These are phyloP conservation scores for Gnatocerus cornutus DNA, from an alignment of 2,888 invertebrate species.

Conservation along the genomic window DNA sequence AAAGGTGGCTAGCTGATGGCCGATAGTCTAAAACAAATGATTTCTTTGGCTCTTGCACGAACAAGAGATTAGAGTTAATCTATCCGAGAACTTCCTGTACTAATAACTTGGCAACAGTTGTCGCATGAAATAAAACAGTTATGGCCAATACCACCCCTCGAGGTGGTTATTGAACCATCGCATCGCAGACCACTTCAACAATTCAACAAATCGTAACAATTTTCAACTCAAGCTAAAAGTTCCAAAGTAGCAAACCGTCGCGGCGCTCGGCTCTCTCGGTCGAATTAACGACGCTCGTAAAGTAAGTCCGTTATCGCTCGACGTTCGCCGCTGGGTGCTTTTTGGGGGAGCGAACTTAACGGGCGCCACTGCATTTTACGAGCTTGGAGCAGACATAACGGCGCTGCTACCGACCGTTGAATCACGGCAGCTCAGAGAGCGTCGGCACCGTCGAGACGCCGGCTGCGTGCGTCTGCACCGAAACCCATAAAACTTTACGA, in stretches of 20 bases:
- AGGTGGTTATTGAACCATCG: neutral
- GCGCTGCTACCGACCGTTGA: conserved; percentile 64
- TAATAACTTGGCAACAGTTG: conserved; percentile 1
- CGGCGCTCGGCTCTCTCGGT: conserved; percentile 15
- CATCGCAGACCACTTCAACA: neutral
- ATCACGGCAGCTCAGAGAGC: conserved; percentile 63
- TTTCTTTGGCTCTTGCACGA: neutral
- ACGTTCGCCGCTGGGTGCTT: conserved; percentile 23
- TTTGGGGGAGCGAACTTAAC: conserved; percentile 24
- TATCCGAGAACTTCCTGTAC: conserved; percentile 2
- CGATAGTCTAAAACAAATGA: neutral
- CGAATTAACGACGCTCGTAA: conserved; percentile 44
- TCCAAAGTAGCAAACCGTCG: conserved; percentile 24
- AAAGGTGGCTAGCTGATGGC: no score
- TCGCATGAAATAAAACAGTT: neutral
- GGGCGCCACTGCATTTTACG: conserved; percentile 66
- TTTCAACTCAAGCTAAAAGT: conserved; percentile 4
- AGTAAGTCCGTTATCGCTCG: conserved; percentile 43
- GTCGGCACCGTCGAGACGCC: conserved; percentile 65
- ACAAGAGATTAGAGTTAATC: neutral
- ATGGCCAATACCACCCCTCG: neutral
- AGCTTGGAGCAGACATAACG: conserved; percentile 66
- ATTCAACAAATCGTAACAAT: neutral
- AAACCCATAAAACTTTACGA: conserved; percentile 72
- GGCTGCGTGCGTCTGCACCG: conserved; percentile 67